These are phyloP conservation scores for Melierax canorus DNA, from an alignment of 2,113 vertebrate genomes.

Conservation along the genomic window DNA sequence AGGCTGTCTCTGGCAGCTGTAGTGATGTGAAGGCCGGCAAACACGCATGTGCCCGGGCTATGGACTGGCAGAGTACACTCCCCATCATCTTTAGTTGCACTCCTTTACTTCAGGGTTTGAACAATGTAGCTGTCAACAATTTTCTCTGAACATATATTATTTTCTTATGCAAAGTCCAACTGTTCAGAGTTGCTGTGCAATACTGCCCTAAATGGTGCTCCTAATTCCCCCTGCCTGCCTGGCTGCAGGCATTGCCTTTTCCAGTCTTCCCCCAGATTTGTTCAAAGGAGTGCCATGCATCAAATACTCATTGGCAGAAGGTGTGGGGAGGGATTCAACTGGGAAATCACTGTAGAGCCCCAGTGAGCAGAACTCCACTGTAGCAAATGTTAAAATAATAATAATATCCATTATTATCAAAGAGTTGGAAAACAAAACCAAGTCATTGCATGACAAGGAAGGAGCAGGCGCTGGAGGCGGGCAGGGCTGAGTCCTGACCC, in stretches of 20 bases:
- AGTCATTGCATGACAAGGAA: neutral
- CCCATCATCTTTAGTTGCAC: no score
- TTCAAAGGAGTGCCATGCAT: neutral
- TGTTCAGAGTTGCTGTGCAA: neutral
- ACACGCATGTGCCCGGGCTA: rapidly evolving
- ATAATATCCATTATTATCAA: neutral
- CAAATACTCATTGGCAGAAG: neutral
- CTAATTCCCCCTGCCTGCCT: neutral
- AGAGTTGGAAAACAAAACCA: neutral
- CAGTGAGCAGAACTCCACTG: neutral
- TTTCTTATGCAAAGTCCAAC: neutral
- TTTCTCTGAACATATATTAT: neutral
- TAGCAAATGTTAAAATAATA: neutral
- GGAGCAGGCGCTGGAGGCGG: no score
- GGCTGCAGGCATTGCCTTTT: neutral
- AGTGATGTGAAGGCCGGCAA: neutral
- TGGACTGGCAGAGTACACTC: neutral
- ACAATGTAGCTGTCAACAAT: neutral
- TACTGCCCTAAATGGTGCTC: neutral
- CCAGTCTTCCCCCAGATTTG: neutral
- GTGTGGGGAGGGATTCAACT: neutral
- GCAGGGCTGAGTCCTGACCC: no score
- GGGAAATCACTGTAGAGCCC: neutral
- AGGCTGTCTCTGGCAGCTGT: neutral
- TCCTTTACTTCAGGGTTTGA: neutral